These are phyloP conservation scores for Patella caerulea DNA, from an alignment of 2,888 invertebrate genomes.

Conservation along the genomic window DNA sequence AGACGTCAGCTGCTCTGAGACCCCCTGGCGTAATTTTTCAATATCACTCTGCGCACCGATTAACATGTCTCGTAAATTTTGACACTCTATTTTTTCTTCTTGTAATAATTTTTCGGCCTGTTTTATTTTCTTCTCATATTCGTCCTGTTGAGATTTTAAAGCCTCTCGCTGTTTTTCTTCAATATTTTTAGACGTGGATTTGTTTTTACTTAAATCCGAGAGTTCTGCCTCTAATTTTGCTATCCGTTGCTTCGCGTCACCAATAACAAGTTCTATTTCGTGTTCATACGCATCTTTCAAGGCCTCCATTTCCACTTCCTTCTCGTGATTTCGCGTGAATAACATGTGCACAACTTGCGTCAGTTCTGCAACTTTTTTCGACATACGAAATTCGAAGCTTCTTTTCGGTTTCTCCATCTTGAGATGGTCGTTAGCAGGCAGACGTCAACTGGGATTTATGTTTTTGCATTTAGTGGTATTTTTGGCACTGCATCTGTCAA, in stretches of 20 bases:
- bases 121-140: conserved; percentile 44
- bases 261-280: conserved; percentile 58
- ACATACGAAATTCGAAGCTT: conserved; percentile 69
- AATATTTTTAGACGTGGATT: conserved; percentile 39
- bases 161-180: background rate
- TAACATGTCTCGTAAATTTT: conserved; percentile 62
- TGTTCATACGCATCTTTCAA: conserved; percentile 66
- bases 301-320: conserved; percentile 68
- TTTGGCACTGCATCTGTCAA: too few species aligned
- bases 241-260: conserved; percentile 58
- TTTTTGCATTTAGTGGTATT: too few species aligned
- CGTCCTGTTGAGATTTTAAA: conserved; percentile 35
- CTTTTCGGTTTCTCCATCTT: conserved; percentile 49
- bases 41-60: conserved; percentile 66
- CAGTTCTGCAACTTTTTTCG: conserved; percentile 69
- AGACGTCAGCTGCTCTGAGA: conserved; percentile 48
- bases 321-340: conserved; percentile 69
- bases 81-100: conserved; percentile 63
- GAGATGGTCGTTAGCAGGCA: background rate
- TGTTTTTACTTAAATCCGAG: conserved; percentile 41
- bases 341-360: conserved; percentile 71
- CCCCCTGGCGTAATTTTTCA: conserved; percentile 58
- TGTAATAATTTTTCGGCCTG: conserved; percentile 51
- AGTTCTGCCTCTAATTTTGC: conserved; percentile 46
- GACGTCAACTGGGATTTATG: too few species aligned